Base-by-base conservation (phyloP, 2,113 vertebrate genomes). In the Toxotes jaculatrix region DNA sequence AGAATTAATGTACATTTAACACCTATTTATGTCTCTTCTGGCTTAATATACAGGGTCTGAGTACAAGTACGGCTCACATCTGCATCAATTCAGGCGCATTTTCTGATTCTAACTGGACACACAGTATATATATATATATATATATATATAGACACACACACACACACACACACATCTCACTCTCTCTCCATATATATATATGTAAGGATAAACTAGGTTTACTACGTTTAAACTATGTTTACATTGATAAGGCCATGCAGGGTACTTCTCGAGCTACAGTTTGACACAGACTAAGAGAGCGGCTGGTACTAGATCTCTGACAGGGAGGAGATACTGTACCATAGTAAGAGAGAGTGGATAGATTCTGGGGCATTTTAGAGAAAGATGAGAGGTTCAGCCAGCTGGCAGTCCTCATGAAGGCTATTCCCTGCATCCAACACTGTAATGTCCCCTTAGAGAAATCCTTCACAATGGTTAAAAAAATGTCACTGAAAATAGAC, bases 381-480 rank as follows among this genome's bases (percentile, higher is more conserved):
- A 88, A 67, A 64, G 63, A 77, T 10, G 7, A 47, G 77, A 21
- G 8, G 59, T 64, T 56, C 23, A 42, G 84, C 87, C 87, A 87
- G 66, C 87, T 89, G 84, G 84, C 84, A 65, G 69, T 53, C 42
- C n/a, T 71, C 31, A 17, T 66, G 45, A 77, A 83, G 69, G 49
- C 42, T 34, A 31, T 65, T 68, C 72, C 63, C 67, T 47, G 19
- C 16, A 10, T 75, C 55, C 34, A 69, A 79, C 71, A 69, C 61
- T 23, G 62, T 45, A 63, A 86, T 55, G 63, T 80, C 62, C 59
- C 83, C 72, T 76, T 34, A 47, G 71, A 79, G 79, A 71, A 66
- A 85, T 61, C 68, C 34, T 40, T 78, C 68, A 51, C 42, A 51
- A 59, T 53, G 34, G 21, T 69, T 42, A 8, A 62, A 79, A 53